These are phyloP conservation scores for Lamellibrachia columna DNA, from an alignment of 2,888 invertebrate species.

Conservation along the genomic window DNA sequence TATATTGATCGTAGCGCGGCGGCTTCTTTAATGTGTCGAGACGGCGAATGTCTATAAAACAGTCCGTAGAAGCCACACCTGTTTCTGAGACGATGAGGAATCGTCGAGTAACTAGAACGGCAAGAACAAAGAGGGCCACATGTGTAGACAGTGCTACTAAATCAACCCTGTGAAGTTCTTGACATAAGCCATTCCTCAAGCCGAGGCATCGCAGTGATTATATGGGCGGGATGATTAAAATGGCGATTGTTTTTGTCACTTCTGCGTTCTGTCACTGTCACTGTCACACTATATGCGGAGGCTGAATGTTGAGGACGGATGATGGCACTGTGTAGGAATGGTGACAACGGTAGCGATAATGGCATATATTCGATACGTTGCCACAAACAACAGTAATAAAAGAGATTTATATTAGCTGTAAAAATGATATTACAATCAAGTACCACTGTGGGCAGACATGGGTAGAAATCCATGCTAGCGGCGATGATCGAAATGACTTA, in stretches of 20 bases:
- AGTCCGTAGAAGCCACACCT: neutral
- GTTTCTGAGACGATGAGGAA: neutral
- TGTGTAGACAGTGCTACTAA: neutral
- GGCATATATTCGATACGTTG: neutral
- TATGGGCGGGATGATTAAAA: neutral
- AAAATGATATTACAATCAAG: neutral
- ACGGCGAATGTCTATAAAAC: neutral
- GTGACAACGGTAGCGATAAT: neutral
- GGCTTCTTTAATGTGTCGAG: neutral
- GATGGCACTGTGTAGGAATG: neutral
- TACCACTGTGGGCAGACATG: neutral
- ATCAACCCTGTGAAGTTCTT: neutral
- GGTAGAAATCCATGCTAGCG: neutral
- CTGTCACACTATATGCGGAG: neutral
- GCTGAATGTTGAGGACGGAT: neutral
- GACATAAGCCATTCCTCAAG: neutral
- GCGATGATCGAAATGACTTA: neutral
- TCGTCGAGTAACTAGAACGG: neutral
- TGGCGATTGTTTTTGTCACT: neutral
- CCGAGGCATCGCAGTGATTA: neutral
- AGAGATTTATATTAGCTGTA: neutral
- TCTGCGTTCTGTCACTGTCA: neutral
- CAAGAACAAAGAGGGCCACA: neutral
- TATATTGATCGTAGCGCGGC: neutral
- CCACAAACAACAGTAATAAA: no score